Base-by-base conservation (phyloP, 2,888 invertebrate genomes). In the Eupithecia subfuscata region DNA sequence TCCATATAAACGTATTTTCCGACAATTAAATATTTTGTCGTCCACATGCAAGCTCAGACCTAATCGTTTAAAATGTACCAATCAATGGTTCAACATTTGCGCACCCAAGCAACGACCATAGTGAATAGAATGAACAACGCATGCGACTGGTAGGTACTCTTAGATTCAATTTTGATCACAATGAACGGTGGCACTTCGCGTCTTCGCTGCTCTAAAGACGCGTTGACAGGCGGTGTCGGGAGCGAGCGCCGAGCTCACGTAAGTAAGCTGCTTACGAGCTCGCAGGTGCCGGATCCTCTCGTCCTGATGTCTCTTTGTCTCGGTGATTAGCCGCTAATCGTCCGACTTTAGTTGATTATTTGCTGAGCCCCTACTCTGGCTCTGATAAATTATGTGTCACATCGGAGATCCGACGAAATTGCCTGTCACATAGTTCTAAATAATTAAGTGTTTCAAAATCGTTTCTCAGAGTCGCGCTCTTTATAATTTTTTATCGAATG, bases 301-400 rank as follows among this genome's bases (percentile, higher is more conserved):
- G 12, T 22, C 22, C 52, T 18, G 48, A 22, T 56, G 60, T 25
- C 60, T 56, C 56, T 60, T 25, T 60, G 60, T 60, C 60, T 60
- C 60, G 25, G 63, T 34, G 64, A 64, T 64, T 18, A 64, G 16
- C 64, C 16, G 64, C 34, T 64, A 18, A 64, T 64, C 30, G 64
- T 18, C 34, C 2, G 64, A 34, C 60, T 64, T 34, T 34, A 64
- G 1, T 18, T 30, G 18, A 64, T 34, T 34, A 34, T 64, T 34
- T 18, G 18, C 34, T 34, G 64, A 34, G 60, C 60, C 56, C 56
- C 22, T 12, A 25, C 60, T 60, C 60, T 25, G 60, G 1, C 25
- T 25, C 12, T 14, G 60, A 25, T 60, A 0, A 14, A 25, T 60
- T 60, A 60, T 60, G 25, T 60, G 60, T 56, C 22, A 22, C 56